These are phyloP conservation scores for Dasypolia templi DNA, from an alignment of 2,888 invertebrate genomes.

Conservation along the genomic window DNA sequence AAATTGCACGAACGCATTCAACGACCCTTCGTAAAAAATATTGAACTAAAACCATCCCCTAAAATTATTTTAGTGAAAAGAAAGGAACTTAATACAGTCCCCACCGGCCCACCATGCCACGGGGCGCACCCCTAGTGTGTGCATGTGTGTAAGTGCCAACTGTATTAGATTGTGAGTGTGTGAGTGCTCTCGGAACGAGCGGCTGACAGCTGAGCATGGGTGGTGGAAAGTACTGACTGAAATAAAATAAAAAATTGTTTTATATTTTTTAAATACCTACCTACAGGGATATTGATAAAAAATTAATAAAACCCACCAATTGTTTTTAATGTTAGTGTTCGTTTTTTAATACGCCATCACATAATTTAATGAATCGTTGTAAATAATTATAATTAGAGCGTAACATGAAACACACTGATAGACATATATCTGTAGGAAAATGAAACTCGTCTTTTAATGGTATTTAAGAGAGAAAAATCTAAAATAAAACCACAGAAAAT, in stretches of 20 bases:
- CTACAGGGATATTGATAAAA: background rate
- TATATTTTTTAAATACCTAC: background rate
- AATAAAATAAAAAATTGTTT: background rate
- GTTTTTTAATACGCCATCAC: background rate
- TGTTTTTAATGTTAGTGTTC: background rate
- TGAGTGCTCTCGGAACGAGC: constrained; percentile 84
- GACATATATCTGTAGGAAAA: too few species aligned
- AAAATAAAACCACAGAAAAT: too few species aligned
- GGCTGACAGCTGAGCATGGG: constrained; percentile 82
- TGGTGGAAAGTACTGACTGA: constrained; percentile 69
- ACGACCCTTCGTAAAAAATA: constrained; percentile 87
- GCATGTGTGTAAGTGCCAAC: constrained; percentile 72
- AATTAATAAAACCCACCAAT: too few species aligned
- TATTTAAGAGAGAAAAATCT: too few species aligned
- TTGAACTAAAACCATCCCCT: constrained; percentile 90
- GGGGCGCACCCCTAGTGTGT: constrained; percentile 84
- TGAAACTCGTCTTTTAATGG: background rate
- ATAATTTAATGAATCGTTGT: background rate
- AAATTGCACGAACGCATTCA: constrained; percentile 86
- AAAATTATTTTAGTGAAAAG: constrained; percentile 91
- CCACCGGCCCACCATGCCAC: constrained; percentile 88
- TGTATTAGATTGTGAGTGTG: constrained; percentile 72
- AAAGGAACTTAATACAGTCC: constrained; percentile 91
- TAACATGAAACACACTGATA: background rate
- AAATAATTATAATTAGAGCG: background rate